Evolutionary conservation across 1,140 invertebrate species (phyloP), one percentile per base, ranked within the genome.

Genomic region (Sesamia nonagrioides): DNA sequence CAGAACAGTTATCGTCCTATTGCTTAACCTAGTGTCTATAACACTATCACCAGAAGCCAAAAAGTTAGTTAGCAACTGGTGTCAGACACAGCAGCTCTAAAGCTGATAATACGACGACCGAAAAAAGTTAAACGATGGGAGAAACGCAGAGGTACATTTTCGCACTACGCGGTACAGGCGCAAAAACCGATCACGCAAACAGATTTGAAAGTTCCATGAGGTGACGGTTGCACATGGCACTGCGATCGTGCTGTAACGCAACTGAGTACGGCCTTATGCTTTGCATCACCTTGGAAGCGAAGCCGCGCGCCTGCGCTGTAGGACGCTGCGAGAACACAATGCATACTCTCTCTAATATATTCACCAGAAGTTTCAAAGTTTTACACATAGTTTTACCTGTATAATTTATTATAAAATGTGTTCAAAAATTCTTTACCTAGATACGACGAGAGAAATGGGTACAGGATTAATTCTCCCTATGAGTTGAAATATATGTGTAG

Each of bases 211-310:
- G 37, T 66, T 66, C 37, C 2, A 17, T 42, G 61, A 13, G 37
- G 61, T 58, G 21, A 21, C 9, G 37, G 17, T 40, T 42, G 61
- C 37, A 66, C 61, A 42, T 66, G 37, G 37, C 61, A 42, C 61
- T 11, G 61, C 33, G 33, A n/a, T 66, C n/a, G 56, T 18, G 61
- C 61, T 66, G 61, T 66, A 66, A 66, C 61, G n/a, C 61, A 42
- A 66, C 61, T 66, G 61, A 66, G 61, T 18, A 63, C 37, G 17
- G 42, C 37, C 42, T n/a, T 27, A 42, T 42, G 18, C 37, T n/a
- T 40, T 66, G 61, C 61, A 60, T 60, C 27, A 66, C 61, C 61
- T 66, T 66, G 37, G 42, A 37, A 17, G 56, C 33, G 13, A 60
- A 27, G 60, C 35, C 6, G 5, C 60, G 60, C 60, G 60, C 60